phyloP scores from a whole-genome alignment of 1,140 invertebrate genomes.

The Penaeus vannamei region DNA sequence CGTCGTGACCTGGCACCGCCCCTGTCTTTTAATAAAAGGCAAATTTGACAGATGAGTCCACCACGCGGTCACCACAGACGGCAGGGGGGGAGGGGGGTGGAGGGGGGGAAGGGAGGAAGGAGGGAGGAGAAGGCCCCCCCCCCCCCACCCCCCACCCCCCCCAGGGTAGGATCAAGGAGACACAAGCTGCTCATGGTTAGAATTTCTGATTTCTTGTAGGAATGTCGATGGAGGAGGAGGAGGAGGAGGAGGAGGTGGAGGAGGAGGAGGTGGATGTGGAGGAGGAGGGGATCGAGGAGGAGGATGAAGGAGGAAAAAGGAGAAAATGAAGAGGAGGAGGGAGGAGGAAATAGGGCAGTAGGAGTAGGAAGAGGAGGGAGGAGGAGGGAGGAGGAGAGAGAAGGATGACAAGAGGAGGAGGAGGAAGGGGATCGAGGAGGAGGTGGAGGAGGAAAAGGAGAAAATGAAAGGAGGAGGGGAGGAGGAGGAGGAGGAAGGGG shows the following conservation, averaged over 20 bases:
- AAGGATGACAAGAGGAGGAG: background rate
- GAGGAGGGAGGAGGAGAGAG: background rate
- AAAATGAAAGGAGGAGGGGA: background rate
- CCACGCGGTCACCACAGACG: slow-evolving; percentile 31
- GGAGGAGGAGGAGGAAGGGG: too few species aligned
- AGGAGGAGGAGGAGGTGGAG: background rate
- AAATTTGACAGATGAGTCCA: slow-evolving; percentile 63
- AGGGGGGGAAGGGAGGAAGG: too few species aligned
- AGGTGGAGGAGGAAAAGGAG: too few species aligned
- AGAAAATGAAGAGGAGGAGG: background rate
- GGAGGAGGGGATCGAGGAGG: background rate
- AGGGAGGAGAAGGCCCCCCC: too few species aligned
- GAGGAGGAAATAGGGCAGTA: background rate
- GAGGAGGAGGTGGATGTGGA: slow-evolving; percentile 4
- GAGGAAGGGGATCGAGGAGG: background rate
- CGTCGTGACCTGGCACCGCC: slow-evolving; percentile 46
- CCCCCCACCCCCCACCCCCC: background rate
- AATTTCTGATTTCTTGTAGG: slow-evolving; percentile 60
- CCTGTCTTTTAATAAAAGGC: slow-evolving; percentile 63
- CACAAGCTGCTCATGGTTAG: slow-evolving; percentile 55
- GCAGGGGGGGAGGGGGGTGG: slow-evolving; percentile 18
- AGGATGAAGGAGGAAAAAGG: background rate
- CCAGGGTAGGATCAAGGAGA: too few species aligned
- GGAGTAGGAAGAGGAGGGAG: background rate
- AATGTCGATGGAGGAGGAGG: slow-evolving; percentile 38